These are phyloP conservation scores for Corythoichthys intestinalis DNA, from an alignment of 2,113 vertebrate genomes.

Conservation along the genomic window DNA sequence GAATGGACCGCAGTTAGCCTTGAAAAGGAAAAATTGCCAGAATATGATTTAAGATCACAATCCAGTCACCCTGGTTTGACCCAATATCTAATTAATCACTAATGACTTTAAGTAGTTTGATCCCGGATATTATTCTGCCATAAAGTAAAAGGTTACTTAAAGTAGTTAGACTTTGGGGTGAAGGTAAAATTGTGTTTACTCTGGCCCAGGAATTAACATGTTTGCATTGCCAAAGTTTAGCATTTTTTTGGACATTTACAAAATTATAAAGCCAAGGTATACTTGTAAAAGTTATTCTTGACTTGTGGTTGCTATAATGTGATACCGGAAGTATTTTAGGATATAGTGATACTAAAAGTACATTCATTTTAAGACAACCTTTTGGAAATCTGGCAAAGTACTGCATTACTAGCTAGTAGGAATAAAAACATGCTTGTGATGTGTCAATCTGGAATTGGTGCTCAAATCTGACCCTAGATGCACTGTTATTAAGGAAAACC, in stretches of 20 bases:
- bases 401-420: conserved; percentile 26
- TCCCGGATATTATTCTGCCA: conserved; percentile 47
- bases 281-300: conserved; percentile 54
- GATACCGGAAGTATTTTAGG: conserved; percentile 32
- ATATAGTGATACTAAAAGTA: conserved; percentile 10
- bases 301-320: conserved; percentile 20
- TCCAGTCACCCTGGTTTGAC: conserved; percentile 38
- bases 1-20: too few species aligned
- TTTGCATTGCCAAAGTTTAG: conserved; percentile 39
- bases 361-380: conserved; percentile 1
- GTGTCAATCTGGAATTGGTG: conserved; percentile 24
- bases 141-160: conserved; percentile 53
- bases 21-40: neutral
- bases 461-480: conserved; percentile 31
- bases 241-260: conserved; percentile 53
- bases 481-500: conserved; percentile 43
- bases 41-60: conserved; percentile 27
- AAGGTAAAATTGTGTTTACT: conserved; percentile 52
- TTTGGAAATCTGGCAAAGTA: conserved; percentile 5
- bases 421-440: conserved; percentile 31
- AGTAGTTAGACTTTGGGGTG: conserved; percentile 31
- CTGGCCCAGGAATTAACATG: conserved; percentile 47
- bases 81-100: conserved; percentile 33
- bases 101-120: conserved; percentile 29
- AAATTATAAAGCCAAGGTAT: conserved; percentile 52